Percentiles rank a stretch among this genome's conserved stretches.
Evolutionary conservation across 2,888 invertebrate species (phyloP).

Genomic region (Stenotaenia linearis): DNA sequence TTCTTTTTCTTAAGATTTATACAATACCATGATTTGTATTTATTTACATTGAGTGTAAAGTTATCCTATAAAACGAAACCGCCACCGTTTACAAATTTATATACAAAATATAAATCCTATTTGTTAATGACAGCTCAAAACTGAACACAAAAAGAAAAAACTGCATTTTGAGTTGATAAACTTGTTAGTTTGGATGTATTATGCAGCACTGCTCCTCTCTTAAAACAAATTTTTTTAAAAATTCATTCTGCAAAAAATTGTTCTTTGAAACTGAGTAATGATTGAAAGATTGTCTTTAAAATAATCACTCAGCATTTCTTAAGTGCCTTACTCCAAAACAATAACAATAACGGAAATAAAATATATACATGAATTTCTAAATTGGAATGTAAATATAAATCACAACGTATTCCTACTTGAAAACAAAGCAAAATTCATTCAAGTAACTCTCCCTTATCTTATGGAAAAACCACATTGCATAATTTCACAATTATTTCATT

Average conservation of each 20-base stretch:
- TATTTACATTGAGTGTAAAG: conserved; percentile 8
- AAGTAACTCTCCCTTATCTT: too few relatives aligned
- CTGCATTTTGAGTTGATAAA: background rate
- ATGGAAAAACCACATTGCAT: background rate
- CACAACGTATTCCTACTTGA: background rate
- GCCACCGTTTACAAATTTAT: background rate
- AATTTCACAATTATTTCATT: background rate
- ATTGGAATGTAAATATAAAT: background rate
- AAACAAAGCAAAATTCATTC: background rate
- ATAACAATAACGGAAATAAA: background rate
- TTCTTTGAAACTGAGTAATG: background rate
- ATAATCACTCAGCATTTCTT: background rate
- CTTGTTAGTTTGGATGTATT: background rate
- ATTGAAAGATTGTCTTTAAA: background rate
- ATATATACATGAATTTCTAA: background rate
- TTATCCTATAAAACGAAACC: background rate
- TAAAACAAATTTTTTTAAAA: background rate
- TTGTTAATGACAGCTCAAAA: background rate
- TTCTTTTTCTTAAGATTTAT: background rate
- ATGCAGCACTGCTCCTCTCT: background rate
- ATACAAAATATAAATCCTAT: background rate
- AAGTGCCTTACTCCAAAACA: background rate
- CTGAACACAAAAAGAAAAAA: background rate
- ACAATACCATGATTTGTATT: background rate
- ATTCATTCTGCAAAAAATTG: background rate